Evolutionary conservation across 2,888 invertebrate species (phyloP).

Genomic region (Agelastica alni): DNA sequence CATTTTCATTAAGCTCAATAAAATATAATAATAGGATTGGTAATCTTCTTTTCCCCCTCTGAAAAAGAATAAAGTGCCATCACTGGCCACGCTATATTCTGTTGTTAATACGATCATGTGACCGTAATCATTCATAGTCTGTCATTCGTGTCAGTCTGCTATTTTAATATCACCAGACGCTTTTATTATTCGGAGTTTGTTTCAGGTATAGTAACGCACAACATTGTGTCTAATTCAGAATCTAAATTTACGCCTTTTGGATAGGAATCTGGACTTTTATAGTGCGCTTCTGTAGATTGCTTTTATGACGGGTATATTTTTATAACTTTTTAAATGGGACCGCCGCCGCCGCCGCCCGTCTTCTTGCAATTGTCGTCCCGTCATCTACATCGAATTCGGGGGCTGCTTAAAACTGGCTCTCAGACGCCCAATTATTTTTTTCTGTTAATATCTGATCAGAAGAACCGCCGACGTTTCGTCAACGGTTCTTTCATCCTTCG

Average conservation of each 20-base stretch:
- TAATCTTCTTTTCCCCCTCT: too few relatives aligned
- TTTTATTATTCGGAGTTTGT: slow-evolving; percentile 24
- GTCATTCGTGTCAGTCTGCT: slow-evolving; percentile 48
- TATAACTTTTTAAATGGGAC: neutral
- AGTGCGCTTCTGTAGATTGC: slow-evolving; percentile 35
- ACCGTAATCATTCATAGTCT: slow-evolving; percentile 54
- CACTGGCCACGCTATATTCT: slow-evolving; percentile 10
- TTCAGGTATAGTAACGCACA: slow-evolving; percentile 20
- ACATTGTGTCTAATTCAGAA: slow-evolving; percentile 28
- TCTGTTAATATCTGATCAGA: too few relatives aligned
- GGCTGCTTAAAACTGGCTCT: too few relatives aligned
- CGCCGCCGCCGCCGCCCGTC: too few relatives aligned
- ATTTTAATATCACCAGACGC: slow-evolving; percentile 40
- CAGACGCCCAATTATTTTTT: too few relatives aligned
- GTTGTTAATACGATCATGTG: slow-evolving; percentile 48
- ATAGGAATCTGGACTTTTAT: slow-evolving; percentile 41
- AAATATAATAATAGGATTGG: too few relatives aligned
- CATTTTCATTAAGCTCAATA: too few relatives aligned
- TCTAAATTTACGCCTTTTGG: slow-evolving; percentile 43
- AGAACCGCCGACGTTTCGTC: too few relatives aligned
- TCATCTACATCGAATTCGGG: neutral
- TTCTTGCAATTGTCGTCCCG: neutral
- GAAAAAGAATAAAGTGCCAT: neutral
- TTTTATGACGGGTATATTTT: slow-evolving; percentile 29
- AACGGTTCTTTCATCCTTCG: too few relatives aligned